Conservation (phyloP, 2,888 invertebrate genomes). For the Timema podura region DNA sequence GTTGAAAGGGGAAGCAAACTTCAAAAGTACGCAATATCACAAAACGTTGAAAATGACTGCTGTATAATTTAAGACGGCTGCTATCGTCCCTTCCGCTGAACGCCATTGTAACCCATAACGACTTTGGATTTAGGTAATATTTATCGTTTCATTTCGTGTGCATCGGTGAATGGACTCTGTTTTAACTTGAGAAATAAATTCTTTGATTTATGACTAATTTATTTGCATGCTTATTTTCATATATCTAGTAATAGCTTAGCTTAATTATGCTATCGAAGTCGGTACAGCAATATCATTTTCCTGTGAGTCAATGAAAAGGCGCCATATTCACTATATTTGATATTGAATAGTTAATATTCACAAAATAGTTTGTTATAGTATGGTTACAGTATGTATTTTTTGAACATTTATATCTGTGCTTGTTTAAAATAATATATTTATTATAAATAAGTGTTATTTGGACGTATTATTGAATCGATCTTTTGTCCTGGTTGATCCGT, state of each 20-base stretch:
- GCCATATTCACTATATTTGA: conserved; percentile 50
- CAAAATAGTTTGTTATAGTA: too few species aligned
- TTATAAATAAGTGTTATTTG: too few species aligned
- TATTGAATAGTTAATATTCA: too few species aligned
- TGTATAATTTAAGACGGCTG: too few species aligned
- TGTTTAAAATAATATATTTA: too few species aligned
- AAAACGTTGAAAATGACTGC: too few species aligned
- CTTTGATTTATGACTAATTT: conserved; percentile 36
- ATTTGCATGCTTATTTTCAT: conserved; percentile 46
- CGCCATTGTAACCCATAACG: conserved; percentile 84
- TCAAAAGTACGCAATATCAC: too few species aligned
- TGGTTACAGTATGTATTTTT: too few species aligned
- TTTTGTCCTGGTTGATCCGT: too few species aligned
- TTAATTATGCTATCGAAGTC: conserved; percentile 52
- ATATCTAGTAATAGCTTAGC: conserved; percentile 46
- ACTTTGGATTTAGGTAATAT: conserved; percentile 61
- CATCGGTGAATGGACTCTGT: conserved; percentile 57
- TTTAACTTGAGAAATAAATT: conserved; percentile 46
- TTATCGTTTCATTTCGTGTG: conserved; percentile 65
- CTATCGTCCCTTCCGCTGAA: conserved; percentile 42
- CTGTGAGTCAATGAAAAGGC: conserved; percentile 59
- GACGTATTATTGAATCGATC: too few species aligned
- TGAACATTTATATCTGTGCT: too few species aligned
- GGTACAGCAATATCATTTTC: conserved; percentile 63
- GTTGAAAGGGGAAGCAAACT: too few species aligned